Conservation (phyloP, 2,113 vertebrate species). For the Prionailurus viverrinus region DNA sequence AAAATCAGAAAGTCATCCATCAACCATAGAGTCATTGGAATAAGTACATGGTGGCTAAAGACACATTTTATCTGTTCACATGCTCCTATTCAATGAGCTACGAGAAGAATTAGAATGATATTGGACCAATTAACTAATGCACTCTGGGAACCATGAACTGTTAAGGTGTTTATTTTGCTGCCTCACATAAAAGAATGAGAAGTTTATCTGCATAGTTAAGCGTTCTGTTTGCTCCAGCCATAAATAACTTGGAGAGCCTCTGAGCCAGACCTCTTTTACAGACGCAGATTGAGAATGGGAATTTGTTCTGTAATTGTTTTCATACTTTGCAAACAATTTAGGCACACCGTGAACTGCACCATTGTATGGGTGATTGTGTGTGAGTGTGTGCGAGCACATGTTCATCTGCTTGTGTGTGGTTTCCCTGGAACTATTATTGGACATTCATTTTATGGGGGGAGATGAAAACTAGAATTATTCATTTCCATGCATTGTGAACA, state of each 20-base stretch:
- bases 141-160: conserved; percentile 84
- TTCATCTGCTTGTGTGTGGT: neutral
- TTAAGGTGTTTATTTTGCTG: conserved; percentile 87
- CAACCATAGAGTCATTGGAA: conserved; percentile 86
- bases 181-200: conserved; percentile 81
- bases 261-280: neutral
- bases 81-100: conserved; percentile 86
- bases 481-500: conserved; percentile 64
- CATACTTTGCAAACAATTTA: conserved; percentile 70
- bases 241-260: conserved; percentile 75
- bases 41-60: conserved; percentile 87
- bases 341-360: neutral
- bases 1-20: conserved; percentile 90
- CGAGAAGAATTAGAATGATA: conserved; percentile 87
- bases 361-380: neutral
- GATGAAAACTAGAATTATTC: conserved; percentile 63
- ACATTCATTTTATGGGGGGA: neutral
- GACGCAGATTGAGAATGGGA: conserved; percentile 65
- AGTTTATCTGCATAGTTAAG: conserved; percentile 87
- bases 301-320: conserved; percentile 79
- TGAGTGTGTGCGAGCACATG: accelerated
- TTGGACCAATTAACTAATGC: conserved; percentile 86
- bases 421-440: neutral
- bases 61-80: conserved; percentile 86
- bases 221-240: conserved; percentile 68